Percentiles rank a stretch among this genome's conserved stretches.
Evolutionary conservation across 1,140 invertebrate genomes (phyloP).

Genomic region (Drosophila lacertosa): DNA sequence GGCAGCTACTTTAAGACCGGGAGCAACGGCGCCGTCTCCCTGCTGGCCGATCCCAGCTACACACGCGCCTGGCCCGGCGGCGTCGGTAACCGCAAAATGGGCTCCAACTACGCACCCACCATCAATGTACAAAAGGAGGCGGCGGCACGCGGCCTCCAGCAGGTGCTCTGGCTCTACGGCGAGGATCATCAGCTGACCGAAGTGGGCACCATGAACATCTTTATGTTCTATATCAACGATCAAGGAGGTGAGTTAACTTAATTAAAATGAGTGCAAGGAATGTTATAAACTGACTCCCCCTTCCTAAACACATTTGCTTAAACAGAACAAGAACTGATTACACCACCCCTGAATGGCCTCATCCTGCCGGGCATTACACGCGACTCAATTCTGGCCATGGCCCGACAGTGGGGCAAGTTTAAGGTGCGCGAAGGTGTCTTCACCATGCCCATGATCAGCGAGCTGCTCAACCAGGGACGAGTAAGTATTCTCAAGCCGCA

Average conservation of each 20-base stretch:
- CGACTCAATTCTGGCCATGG: slow-evolving; percentile 93
- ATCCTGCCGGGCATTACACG: slow-evolving; percentile 97
- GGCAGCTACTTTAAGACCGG: slow-evolving; percentile 94
- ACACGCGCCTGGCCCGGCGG: slow-evolving; percentile 97
- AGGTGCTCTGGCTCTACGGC: slow-evolving; percentile 98
- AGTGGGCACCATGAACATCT: slow-evolving; percentile 99
- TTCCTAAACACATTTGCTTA: too few species aligned
- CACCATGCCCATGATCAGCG: slow-evolving; percentile 93
- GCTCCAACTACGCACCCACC: slow-evolving; percentile 96
- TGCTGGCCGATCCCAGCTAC: slow-evolving; percentile 85
- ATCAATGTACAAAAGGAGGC: slow-evolving; percentile 93
- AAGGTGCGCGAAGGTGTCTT: slow-evolving; percentile 93
- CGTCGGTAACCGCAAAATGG: slow-evolving; percentile 97
- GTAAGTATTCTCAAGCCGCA: slow-evolving; percentile 86
- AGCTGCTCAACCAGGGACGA: slow-evolving; percentile 91
- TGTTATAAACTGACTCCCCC: too few species aligned
- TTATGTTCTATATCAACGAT: slow-evolving; percentile 94
- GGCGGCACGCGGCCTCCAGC: slow-evolving; percentile 92
- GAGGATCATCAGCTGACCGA: slow-evolving; percentile 97
- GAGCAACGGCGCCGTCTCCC: slow-evolving; percentile 88
- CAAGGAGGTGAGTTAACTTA: slow-evolving; percentile 94
- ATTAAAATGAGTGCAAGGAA: too few species aligned
- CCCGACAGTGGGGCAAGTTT: slow-evolving; percentile 93
- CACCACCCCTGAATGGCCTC: slow-evolving; percentile 95
- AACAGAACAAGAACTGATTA: slow-evolving; percentile 95